A percentile compares a stretch with the other conserved stretches of the same genome.
phyloP scores from a whole-genome alignment of 2,888 invertebrate species.

The Parelbella ahira region DNA sequence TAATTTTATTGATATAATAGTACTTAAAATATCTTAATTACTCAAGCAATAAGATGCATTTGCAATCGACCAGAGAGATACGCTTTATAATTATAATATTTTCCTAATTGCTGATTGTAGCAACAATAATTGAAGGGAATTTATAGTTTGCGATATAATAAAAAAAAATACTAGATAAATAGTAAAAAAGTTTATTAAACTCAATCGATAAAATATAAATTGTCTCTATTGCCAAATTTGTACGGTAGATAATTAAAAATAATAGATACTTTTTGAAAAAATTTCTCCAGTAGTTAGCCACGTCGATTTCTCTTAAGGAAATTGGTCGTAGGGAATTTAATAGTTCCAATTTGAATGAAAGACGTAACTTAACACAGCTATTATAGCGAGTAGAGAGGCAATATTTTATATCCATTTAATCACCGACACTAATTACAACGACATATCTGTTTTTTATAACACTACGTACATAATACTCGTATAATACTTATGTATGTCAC shows the following conservation, averaged over 20 bases:
- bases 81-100: slow-evolving; percentile 23
- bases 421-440: slow-evolving; percentile 59
- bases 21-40: slow-evolving; percentile 9
- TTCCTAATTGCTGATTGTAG: slow-evolving; percentile 26
- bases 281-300: slow-evolving; percentile 70
- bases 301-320: slow-evolving; percentile 54
- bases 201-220: slow-evolving; percentile 50
- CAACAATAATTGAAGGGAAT: slow-evolving; percentile 68
- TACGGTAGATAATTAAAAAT: slow-evolving; percentile 59
- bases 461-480: no score
- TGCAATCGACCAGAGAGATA: slow-evolving; percentile 20
- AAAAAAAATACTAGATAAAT: slow-evolving; percentile 50
- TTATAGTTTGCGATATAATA: slow-evolving; percentile 57
- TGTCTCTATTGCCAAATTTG: slow-evolving; percentile 71
- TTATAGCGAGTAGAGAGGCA: slow-evolving; percentile 68
- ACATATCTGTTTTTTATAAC: slow-evolving; percentile 74
- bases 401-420: slow-evolving; percentile 64
- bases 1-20: slow-evolving; percentile 10
- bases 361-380: slow-evolving; percentile 55
- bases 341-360: slow-evolving; percentile 47
- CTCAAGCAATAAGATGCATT: slow-evolving; percentile 19
- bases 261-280: slow-evolving; percentile 63
- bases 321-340: slow-evolving; percentile 46
- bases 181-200: slow-evolving; percentile 45
- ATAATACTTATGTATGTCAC: slow-evolving; percentile 51